Evolutionary conservation across 2,888 invertebrate species (phyloP).

Genomic region (Parasteatoda lunata): DNA sequence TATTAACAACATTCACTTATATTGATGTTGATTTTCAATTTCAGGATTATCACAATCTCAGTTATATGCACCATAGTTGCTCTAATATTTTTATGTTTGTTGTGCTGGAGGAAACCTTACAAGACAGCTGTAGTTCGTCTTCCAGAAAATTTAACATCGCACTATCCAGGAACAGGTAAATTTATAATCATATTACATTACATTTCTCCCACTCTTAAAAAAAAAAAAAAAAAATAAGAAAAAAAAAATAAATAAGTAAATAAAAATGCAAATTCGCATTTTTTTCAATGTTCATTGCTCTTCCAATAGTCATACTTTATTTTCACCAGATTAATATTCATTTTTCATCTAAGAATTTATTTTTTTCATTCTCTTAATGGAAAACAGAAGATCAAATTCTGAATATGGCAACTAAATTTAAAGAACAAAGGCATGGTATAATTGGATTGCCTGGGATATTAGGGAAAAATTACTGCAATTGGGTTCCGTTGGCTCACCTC

Average conservation of each 20-base stretch:
- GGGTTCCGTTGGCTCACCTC: too few relatives aligned
- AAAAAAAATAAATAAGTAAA: background rate
- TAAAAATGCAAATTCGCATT: too few relatives aligned
- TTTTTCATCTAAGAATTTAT: too few relatives aligned
- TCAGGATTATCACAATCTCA: conserved; percentile 38
- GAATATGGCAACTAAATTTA: too few relatives aligned
- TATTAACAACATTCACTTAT: background rate
- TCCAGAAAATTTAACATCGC: conserved; percentile 34
- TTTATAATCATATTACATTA: background rate
- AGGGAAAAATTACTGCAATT: too few relatives aligned
- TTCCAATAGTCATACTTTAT: too few relatives aligned
- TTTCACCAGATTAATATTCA: too few relatives aligned
- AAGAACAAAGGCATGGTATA: too few relatives aligned
- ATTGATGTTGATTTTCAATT: conserved; percentile 3
- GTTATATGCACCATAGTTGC: conserved; percentile 26
- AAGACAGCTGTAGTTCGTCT: conserved; percentile 54
- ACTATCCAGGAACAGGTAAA: conserved; percentile 57
- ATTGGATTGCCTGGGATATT: too few relatives aligned
- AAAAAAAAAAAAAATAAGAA: background rate
- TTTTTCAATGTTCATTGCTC: too few relatives aligned
- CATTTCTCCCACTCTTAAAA: background rate
- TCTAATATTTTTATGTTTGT: conserved; percentile 30
- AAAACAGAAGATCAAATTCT: too few relatives aligned
- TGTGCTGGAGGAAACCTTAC: conserved; percentile 52
- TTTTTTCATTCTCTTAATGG: too few relatives aligned